Percentiles rank a stretch among this genome's conserved stretches.
These are phyloP conservation scores for Chelon labrosus DNA, from an alignment of 2,797 vertebrate genomes.

Conservation along the genomic window DNA sequence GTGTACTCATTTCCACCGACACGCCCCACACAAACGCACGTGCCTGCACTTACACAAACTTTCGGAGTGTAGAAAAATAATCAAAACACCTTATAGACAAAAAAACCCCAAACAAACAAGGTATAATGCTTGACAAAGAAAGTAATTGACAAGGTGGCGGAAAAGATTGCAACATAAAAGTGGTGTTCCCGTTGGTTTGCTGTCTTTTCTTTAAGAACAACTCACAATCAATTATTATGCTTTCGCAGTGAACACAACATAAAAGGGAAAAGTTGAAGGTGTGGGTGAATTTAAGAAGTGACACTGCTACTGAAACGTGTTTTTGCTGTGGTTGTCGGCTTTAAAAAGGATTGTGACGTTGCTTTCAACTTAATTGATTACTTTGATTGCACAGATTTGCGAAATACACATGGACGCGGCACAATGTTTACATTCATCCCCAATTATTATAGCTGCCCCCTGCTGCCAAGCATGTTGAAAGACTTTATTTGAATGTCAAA, in stretches of 20 bases:
- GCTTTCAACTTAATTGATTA: too few relatives aligned
- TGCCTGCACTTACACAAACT: slow-evolving; percentile 4
- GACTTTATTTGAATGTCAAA: too few relatives aligned
- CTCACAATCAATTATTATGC: not conserved
- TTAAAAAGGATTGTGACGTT: too few relatives aligned
- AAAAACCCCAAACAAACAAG: not conserved
- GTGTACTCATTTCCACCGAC: slow-evolving; percentile 52
- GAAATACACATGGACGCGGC: too few relatives aligned
- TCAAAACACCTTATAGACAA: slow-evolving; percentile 19
- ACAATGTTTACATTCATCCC: too few relatives aligned
- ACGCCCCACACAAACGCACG: slow-evolving; percentile 31
- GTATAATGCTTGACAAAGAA: not conserved
- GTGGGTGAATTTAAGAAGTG: not conserved
- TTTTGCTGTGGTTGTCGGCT: not conserved
- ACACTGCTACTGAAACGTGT: not conserved
- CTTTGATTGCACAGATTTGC: too few relatives aligned
- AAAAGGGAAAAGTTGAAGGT: not conserved
- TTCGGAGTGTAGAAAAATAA: slow-evolving; percentile 6
- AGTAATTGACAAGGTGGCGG: not conserved
- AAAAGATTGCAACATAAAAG: not conserved
- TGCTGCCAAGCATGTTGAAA: too few relatives aligned
- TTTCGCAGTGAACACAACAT: not conserved
- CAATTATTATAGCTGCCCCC: too few relatives aligned
- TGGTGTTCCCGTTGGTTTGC: too few relatives aligned
- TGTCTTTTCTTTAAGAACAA: not conserved